phyloP scores from a whole-genome alignment of 2,888 invertebrate species.

The Ceraclea dissimilis region DNA sequence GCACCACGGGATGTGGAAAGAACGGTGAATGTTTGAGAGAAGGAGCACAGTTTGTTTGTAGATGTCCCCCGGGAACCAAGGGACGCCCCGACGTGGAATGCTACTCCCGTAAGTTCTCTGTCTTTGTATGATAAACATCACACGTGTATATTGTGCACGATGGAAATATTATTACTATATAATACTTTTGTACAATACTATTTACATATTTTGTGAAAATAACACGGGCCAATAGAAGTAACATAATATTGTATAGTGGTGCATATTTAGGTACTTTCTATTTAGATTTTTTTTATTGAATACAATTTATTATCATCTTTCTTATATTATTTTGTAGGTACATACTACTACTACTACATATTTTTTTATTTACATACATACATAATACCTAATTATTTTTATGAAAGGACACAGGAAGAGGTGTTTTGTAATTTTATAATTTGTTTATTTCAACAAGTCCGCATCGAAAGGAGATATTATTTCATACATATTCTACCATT shows the following conservation, averaged over 20 bases:
- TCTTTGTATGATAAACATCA: conserved; percentile 13
- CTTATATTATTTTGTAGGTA: too few relatives aligned
- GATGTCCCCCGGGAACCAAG: conserved; percentile 67
- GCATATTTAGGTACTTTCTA: conserved; percentile 18
- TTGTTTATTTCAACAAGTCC: conserved; percentile 21
- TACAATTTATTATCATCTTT: neutral
- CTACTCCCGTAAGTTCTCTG: conserved; percentile 32
- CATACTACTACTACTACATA: too few relatives aligned
- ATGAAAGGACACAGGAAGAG: conserved; percentile 23
- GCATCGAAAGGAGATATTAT: conserved; percentile 18
- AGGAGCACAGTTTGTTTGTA: conserved; percentile 75
- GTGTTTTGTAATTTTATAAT: conserved; percentile 18
- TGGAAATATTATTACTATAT: conserved; percentile 25
- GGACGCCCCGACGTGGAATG: conserved; percentile 68
- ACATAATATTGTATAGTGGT: conserved; percentile 26
- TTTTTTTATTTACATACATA: neutral
- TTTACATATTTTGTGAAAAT: conserved; percentile 26
- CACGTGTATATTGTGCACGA: conserved; percentile 47
- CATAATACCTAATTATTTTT: conserved; percentile 15
- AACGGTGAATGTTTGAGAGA: conserved; percentile 83
- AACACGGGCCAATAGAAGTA: conserved; percentile 26
- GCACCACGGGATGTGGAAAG: conserved; percentile 75
- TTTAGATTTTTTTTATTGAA: neutral
- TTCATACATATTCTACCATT: too few relatives aligned
- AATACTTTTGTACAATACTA: conserved; percentile 21